Percentiles rank a stretch among this genome's conserved stretches.
phyloP scores from a whole-genome alignment of 2,888 invertebrate species.

The Scaptomyza reducta region DNA sequence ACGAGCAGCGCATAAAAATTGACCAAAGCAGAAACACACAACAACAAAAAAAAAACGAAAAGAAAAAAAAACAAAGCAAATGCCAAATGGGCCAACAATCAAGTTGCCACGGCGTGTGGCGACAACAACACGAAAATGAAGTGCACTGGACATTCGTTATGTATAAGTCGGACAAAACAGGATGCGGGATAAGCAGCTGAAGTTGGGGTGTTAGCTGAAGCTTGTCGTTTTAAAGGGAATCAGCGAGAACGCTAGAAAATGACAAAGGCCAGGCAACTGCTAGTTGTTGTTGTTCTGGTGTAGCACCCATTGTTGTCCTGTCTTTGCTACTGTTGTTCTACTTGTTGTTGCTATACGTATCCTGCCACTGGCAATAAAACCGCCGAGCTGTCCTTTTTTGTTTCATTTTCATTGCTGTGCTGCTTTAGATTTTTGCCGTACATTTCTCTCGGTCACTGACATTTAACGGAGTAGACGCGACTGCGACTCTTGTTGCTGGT shows the following conservation, averaged over 20 bases:
- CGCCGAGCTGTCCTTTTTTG: conserved; percentile 30
- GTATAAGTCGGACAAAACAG: conserved; percentile 1
- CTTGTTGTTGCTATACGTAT: conserved; percentile 47
- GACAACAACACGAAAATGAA: conserved; percentile 68
- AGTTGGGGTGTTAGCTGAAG: conserved; percentile 21
- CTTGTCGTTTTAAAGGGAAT: conserved; percentile 26
- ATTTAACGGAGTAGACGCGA: conserved; percentile 57
- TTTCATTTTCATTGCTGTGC: not conserved
- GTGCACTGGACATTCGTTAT: conserved; percentile 56
- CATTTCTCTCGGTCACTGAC: conserved; percentile 78
- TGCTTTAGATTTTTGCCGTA: conserved; percentile 60
- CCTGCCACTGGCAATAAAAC: conserved; percentile 73
- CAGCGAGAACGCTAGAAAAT: conserved; percentile 35
- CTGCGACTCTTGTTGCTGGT: conserved; percentile 50
- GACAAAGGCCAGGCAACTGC: conserved; percentile 41
- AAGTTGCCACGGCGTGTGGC: conserved; percentile 54
- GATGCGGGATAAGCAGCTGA: not conserved
- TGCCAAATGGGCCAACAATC: conserved; percentile 51
- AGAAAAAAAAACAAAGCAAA: conserved; percentile 19
- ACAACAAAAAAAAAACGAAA: conserved; percentile 13
- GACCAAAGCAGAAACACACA: conserved; percentile 7
- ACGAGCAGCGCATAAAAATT: conserved; percentile 39
- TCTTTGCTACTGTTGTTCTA: conserved; percentile 10
- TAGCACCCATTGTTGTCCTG: conserved; percentile 40
- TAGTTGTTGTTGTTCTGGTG: conserved; percentile 22